Evolutionary conservation across 1,140 invertebrate species (phyloP).

Genomic region (Tribolium madens): DNA sequence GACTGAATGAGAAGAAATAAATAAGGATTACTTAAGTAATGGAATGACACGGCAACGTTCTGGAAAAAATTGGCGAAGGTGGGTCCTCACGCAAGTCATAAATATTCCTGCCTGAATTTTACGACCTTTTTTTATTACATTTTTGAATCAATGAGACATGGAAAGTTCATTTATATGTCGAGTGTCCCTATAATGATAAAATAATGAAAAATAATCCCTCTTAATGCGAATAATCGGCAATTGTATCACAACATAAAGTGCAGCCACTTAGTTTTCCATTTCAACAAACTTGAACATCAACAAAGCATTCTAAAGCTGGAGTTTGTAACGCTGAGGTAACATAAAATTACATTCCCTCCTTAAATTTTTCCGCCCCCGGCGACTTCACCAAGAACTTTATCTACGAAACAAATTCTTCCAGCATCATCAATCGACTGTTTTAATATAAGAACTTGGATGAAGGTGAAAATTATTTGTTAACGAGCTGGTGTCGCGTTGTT

Average conservation of each 20-base stretch:
- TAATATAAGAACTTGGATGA: neutral
- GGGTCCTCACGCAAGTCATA: conserved; percentile 13
- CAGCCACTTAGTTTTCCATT: conserved; percentile 49
- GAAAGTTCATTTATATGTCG: neutral
- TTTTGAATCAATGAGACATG: neutral
- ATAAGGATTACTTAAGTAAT: neutral
- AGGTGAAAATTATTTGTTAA: conserved; percentile 12
- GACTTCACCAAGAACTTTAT: conserved; percentile 19
- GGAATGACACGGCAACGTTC: neutral
- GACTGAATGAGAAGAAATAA: neutral
- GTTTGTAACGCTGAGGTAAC: conserved; percentile 36
- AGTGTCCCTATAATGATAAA: neutral
- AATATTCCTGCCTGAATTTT: conserved; percentile 20
- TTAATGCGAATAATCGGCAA: conserved; percentile 1
- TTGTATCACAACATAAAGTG: conserved; percentile 36
- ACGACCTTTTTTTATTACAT: conserved; percentile 2
- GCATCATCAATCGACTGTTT: neutral
- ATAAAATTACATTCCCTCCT: conserved; percentile 44
- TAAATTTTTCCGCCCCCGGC: conserved; percentile 4
- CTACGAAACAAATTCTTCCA: conserved; percentile 10
- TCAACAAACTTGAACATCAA: conserved; percentile 48
- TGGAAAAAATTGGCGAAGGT: conserved; percentile 7
- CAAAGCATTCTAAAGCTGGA: conserved; percentile 46
- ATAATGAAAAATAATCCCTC: neutral
- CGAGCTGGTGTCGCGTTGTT: conserved; percentile 4